Conservation (phyloP, 2,797 vertebrate species). For the Chaetodon trifasciatus region DNA sequence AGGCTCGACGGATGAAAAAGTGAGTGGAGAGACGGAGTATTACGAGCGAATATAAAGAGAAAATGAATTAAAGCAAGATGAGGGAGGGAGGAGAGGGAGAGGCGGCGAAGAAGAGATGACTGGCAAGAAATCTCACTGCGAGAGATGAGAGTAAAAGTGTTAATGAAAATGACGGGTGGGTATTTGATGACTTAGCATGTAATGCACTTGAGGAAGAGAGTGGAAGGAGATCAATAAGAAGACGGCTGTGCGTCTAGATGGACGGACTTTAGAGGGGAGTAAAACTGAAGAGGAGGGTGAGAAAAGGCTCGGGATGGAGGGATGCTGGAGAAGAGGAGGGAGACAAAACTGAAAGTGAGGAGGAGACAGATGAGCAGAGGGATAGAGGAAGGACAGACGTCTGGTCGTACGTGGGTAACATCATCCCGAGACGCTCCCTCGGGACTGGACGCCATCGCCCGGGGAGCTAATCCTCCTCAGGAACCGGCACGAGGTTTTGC, state of each 20-base stretch:
- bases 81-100: constrained; percentile 34
- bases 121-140: constrained; percentile 48
- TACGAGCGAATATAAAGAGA: constrained; percentile 41
- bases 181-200: constrained; percentile 56
- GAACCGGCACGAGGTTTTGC: background rate
- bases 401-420: constrained; percentile 46
- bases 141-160: constrained; percentile 42
- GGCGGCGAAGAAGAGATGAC: constrained; percentile 34
- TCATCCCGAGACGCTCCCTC: constrained; percentile 30
- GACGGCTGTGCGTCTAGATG: constrained; percentile 1
- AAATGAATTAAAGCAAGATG: constrained; percentile 58
- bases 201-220: constrained; percentile 41
- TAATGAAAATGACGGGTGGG: constrained; percentile 62
- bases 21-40: constrained; percentile 35
- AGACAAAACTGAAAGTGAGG: background rate
- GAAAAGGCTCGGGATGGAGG: constrained; percentile 9
- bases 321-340: constrained; percentile 4
- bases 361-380: constrained; percentile 8
- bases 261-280: background rate
- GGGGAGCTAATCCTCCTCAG: constrained; percentile 35
- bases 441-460: constrained; percentile 46
- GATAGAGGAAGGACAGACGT: constrained; percentile 37
- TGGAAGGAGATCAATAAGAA: constrained; percentile 41
- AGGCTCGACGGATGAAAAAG: constrained; percentile 54
- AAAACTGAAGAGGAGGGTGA: constrained; percentile 1